Conservation (phyloP, 1,140 invertebrate species). For the Dufourea novaeangliae region DNA sequence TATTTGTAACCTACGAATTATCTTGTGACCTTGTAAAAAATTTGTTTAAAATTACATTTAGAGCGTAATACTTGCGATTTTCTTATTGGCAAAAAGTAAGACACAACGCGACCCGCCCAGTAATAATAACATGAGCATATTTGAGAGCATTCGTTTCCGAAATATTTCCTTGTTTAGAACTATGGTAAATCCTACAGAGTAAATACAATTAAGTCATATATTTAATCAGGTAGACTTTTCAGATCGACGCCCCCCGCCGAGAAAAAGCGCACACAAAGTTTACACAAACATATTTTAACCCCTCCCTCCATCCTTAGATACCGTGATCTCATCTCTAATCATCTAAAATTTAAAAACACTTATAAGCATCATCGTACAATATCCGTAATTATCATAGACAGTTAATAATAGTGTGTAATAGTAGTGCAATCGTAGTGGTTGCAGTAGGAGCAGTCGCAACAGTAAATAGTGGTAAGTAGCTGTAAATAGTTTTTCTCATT, state of each 20-base stretch:
- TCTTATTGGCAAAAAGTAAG: slow-evolving; percentile 63
- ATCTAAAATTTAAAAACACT: slow-evolving; percentile 71
- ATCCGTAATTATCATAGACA: slow-evolving; percentile 67
- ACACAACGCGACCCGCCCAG: slow-evolving; percentile 75
- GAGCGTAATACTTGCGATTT: slow-evolving; percentile 59
- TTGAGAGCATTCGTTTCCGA: slow-evolving; percentile 73
- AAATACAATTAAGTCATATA: slow-evolving; percentile 82
- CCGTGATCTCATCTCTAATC: slow-evolving; percentile 67
- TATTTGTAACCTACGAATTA: slow-evolving; percentile 63
- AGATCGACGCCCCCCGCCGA: slow-evolving; percentile 75
- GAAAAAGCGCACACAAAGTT: slow-evolving; percentile 59
- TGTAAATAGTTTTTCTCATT: slow-evolving; percentile 54
- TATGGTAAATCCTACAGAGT: slow-evolving; percentile 81
- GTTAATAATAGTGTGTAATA: slow-evolving; percentile 67
- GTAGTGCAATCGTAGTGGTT: slow-evolving; percentile 61
- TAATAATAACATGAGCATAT: slow-evolving; percentile 76
- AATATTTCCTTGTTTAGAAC: slow-evolving; percentile 77
- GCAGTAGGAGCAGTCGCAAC: slow-evolving; percentile 61
- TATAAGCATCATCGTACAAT: slow-evolving; percentile 69
- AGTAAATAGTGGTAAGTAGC: slow-evolving; percentile 64
- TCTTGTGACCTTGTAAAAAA: slow-evolving; percentile 52
- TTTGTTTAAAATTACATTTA: slow-evolving; percentile 66
- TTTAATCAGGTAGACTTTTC: slow-evolving; percentile 82
- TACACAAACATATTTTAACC: slow-evolving; percentile 41
- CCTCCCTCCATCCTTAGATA: slow-evolving; percentile 68